Evolutionary conservation across 2,113 vertebrate species (phyloP), one percentile per base, ranked within the genome.

Genomic region (Lophura nycthemera): DNA sequence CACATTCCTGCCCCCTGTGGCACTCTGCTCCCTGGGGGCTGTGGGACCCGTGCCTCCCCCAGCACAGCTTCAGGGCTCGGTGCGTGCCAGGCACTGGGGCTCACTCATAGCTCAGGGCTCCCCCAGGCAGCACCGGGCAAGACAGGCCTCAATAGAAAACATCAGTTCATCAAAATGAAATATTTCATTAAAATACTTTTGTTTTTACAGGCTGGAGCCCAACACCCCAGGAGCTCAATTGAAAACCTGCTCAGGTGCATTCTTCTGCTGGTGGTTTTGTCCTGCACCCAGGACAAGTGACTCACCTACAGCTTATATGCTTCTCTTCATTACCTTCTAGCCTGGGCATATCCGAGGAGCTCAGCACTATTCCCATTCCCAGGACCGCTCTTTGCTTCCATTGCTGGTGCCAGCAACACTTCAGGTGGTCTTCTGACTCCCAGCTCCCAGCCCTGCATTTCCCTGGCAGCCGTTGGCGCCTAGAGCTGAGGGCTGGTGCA

Each of bases 401-500:
- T 11, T 22, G 52, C 32, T 45, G 74, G 20, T 17, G 50, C 29
- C 77, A 74, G 29, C 45, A 56, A 64, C 0, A 1, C 48, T 29
- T 19, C 25, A 25, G 30, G 22, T 5, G 1, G 34, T 57, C 27
- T 40, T 19, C 57, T 13, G 61, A 11, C 19, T 20, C 59, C 54
- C 0, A 0, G 3, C 22, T n/a, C 72, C 69, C 83, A 60, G 0
- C 11, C 27, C 45, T n/a, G 64, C 42, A 15, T 1, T 15, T 61
- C 56, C 69, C 7, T 0, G 6, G 78, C 13, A 52, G 29, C 47
- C 1, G 0, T 7, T 0, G 0, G 10, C 57, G 82, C 40, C 38
- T 3, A 2, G 12, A 20, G 1, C 11, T 18, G 57, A 52, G 34
- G 40, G 48, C 45, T 71, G 74, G 47, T 59, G 30, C 24, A 22